These are phyloP conservation scores for Leptoclinus maculatus DNA, from an alignment of 2,797 vertebrate genomes.

Conservation along the genomic window DNA sequence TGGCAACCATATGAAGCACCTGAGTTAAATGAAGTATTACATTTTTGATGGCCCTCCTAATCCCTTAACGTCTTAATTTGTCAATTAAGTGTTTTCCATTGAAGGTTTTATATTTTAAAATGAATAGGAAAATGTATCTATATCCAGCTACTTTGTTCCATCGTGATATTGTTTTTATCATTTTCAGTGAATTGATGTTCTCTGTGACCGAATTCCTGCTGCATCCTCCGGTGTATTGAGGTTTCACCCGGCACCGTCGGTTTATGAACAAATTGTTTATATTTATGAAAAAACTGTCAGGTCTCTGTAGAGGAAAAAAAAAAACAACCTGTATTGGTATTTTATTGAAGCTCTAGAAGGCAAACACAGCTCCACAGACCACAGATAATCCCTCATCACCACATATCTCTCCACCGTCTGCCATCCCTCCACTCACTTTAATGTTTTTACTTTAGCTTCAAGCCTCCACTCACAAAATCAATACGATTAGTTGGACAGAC, in stretches of 20 bases:
- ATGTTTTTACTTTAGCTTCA: conserved; percentile 43
- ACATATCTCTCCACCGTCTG: conserved; percentile 1
- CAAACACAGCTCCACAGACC: conserved; percentile 10
- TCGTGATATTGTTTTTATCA: neutral
- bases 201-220: neutral
- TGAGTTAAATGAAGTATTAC: neutral
- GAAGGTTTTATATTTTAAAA: neutral
- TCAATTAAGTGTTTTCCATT: conserved; percentile 1
- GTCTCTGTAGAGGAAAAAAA: neutral
- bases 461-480: conserved; percentile 43
- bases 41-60: conserved; percentile 13
- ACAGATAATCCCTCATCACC: conserved; percentile 37
- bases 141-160: neutral
- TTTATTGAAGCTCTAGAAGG: conserved; percentile 36
- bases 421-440: conserved; percentile 23
- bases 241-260: neutral
- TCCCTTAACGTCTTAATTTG: neutral
- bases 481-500: conserved; percentile 36
- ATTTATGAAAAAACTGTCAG: too few relatives aligned
- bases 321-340: neutral
- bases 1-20: neutral
- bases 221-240: neutral
- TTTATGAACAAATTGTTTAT: conserved; percentile 39
- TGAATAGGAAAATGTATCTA: neutral
- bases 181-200: neutral